Evolutionary conservation across 2,888 invertebrate genomes (phyloP), one percentile per base, ranked within the genome.

Genomic region (Heliconius ethilla): DNA sequence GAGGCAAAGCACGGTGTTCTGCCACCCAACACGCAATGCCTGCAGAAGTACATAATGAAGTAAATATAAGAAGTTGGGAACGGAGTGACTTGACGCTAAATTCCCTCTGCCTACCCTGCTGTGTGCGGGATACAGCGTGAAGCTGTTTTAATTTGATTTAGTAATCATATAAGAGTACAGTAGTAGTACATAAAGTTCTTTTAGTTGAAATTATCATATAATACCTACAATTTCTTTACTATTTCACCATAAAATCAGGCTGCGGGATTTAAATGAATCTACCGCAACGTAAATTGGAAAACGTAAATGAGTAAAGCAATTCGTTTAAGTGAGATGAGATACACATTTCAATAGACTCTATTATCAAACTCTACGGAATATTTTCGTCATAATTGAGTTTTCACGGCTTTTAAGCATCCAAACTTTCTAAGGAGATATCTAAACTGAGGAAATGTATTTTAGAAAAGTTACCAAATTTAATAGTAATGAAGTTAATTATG

Each of bases 241-340:
- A 11, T 59, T 59, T 25, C 15, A n/a, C 7, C n/a, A n/a, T 15
- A n/a, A 59, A 72, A 72, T 69, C 55, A 33, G 72, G 3, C 33
- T 72, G 72, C 59, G 59, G 33, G 25, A 59, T 25, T 72, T 37
- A 59, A 72, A 72, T 72, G 59, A 72, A 25, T 72, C 72, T 59
- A 37, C 72, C 72, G 72, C 72, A 72, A 72, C 33, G 59, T 72
- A 72, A 72, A 72, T 72, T 72, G 72, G 72, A 72, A 29, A 55
- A 55, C 72, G 15, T 33, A 72, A 72, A 59, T 72, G 72, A 72
- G 18, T 72, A 72, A 72, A 72, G 72, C 72, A 55, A 72, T 33
- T 59, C 72, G 59, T 59, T 72, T 72, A 72, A 72, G 59, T 72
- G 59, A 37, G 33, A 72, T 59, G 72, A 72, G 72, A 37, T 59